Evolutionary conservation across 2,797 vertebrate genomes (phyloP).

Genomic region (Falco peregrinus): DNA sequence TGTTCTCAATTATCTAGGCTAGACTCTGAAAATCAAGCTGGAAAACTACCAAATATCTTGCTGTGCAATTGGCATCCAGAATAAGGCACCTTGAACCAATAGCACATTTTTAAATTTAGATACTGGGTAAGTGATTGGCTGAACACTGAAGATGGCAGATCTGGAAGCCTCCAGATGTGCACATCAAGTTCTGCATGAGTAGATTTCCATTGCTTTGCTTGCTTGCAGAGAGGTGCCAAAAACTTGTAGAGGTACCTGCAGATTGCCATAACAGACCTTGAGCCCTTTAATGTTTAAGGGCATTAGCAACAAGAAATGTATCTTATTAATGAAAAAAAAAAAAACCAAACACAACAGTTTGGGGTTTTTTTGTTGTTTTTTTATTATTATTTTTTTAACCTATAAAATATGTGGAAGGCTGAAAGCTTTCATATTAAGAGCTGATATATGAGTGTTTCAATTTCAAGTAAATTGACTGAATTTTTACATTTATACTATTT

Average conservation of each 20-base stretch:
- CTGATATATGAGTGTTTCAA: neutral
- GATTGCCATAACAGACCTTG: neutral
- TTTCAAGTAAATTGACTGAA: conserved; percentile 49
- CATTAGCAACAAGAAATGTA: neutral
- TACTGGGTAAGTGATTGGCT: conserved; percentile 44
- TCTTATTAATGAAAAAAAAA: neutral
- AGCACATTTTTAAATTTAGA: conserved; percentile 31
- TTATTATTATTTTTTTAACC: neutral
- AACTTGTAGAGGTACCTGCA: neutral
- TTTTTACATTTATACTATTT: conserved; percentile 42
- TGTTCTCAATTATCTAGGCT: neutral
- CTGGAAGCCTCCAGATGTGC: conserved; percentile 31
- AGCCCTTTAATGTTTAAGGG: neutral
- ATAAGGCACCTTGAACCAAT: conserved; percentile 41
- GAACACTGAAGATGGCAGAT: conserved; percentile 46
- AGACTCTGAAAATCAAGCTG: neutral
- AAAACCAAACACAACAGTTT: too few relatives aligned
- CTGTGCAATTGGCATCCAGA: neutral
- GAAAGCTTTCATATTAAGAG: neutral
- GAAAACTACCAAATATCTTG: neutral
- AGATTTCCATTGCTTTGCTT: neutral
- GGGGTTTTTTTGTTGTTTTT: too few relatives aligned
- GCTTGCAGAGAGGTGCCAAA: neutral
- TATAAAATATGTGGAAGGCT: neutral
- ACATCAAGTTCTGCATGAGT: neutral